Evolutionary conservation across 92 coral and sea anemone genomes (phyloP), one percentile per base, ranked within the genome.

Genomic region (Phenganax marumi): DNA sequence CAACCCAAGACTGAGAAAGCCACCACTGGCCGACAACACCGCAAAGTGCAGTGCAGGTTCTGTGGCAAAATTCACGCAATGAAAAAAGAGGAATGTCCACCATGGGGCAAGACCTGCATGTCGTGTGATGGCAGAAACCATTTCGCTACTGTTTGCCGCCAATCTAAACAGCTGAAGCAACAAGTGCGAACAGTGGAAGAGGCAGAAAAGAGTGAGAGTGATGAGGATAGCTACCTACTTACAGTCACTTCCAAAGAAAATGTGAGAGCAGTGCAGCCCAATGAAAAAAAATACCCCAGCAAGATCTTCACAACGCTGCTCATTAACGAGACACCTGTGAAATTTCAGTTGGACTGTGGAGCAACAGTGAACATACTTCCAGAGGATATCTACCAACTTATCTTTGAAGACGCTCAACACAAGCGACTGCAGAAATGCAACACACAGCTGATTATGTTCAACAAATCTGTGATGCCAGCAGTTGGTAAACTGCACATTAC

Each of bases 51-150:
- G 23, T 84, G 85, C 75, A 84, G 84, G 54, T 87, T 87, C 39
- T 83, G 87, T 78, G 85, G 84, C 63, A 83, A 56, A 61, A 73
- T 61, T 6, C 84, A 82, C 50, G 58, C 46, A 26, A 50, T 69
- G 73, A 87, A 73, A 54, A 87, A 76, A 68, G 87, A 79, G 70
- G 79, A 80, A 21, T 88, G 88, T 75, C 85, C 71, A 23, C 84
- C 81, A 25, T 85, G 88, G 88, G 90, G 90, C 39, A 73, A 79
- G 46, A 70, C 74, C 65, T 88, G 90, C 24, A 74, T 55, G 23
- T 61, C 76, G n/a, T 89, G 85, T 73, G 85, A 79, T 39, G 76
- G 81, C 19, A 68, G 81, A 52, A 89, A 85, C 72, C 88, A 89
- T 80, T 86, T 89, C 52, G 83, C 89, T 70, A 85, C 62, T 58